Conservation (phyloP, 2,888 invertebrate genomes). For the Drosophila dives region DNA sequence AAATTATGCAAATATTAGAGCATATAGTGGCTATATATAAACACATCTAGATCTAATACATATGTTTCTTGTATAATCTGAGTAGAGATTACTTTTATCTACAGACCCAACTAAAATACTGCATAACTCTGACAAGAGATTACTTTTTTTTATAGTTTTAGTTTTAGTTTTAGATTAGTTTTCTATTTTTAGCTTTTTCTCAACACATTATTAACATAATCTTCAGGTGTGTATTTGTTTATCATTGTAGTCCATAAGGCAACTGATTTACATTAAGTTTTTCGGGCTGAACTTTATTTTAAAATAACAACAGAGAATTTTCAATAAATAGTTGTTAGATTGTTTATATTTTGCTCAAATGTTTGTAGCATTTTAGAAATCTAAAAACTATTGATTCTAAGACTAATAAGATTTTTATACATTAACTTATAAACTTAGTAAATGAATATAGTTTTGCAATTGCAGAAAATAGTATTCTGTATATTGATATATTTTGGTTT, state of each 20-base stretch:
- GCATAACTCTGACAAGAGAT: not conserved
- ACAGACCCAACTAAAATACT: not conserved
- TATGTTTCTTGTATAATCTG: not conserved
- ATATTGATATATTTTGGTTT: too few species aligned
- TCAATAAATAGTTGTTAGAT: not conserved
- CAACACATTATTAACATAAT: not conserved
- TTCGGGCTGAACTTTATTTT: not conserved
- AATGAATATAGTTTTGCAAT: not conserved
- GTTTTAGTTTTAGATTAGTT: not conserved
- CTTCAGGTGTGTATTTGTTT: not conserved
- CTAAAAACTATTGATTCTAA: too few species aligned
- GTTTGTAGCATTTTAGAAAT: too few species aligned
- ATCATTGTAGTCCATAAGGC: not conserved
- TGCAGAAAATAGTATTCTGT: not conserved
- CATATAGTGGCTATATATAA: not conserved
- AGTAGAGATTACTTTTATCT: slow-evolving; percentile 11
- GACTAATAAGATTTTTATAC: not conserved
- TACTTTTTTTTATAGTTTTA: not conserved
- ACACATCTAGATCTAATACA: not conserved
- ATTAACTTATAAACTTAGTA: not conserved
- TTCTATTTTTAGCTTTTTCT: not conserved
- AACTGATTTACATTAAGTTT: not conserved
- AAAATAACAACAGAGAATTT: not conserved
- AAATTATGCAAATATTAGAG: slow-evolving; percentile 6
- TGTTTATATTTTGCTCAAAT: not conserved